Evolutionary conservation across 2,888 invertebrate genomes (phyloP).

Genomic region (Acanthoscelides obtectus): DNA sequence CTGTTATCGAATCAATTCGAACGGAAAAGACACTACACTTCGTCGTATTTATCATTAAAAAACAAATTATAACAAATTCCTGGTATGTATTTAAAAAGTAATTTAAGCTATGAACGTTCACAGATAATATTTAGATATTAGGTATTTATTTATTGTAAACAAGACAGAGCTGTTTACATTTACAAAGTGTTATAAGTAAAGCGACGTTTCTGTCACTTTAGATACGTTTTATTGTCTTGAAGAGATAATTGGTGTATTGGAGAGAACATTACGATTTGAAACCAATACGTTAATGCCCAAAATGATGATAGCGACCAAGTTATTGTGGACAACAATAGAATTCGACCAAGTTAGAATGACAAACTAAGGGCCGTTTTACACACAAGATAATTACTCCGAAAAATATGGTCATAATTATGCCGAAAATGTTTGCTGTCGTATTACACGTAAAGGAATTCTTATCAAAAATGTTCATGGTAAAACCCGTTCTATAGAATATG

Average conservation of each 20-base stretch:
- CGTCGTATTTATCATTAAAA: not conserved
- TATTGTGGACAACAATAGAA: too few species aligned
- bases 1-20: not conserved
- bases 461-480: too few species aligned
- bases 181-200: not conserved
- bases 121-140: not conserved
- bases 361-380: too few species aligned
- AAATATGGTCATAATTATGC: too few species aligned
- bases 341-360: too few species aligned
- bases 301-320: too few species aligned
- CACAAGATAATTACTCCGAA: too few species aligned
- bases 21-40: not conserved
- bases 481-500: too few species aligned
- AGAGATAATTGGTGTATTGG: not conserved
- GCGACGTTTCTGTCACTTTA: not conserved
- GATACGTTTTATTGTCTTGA: not conserved
- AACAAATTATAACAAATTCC: constrained; percentile 10
- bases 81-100: constrained; percentile 13
- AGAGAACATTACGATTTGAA: not conserved
- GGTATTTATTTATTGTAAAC: not conserved
- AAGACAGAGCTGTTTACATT: not conserved
- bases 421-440: too few species aligned
- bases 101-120: constrained; percentile 5
- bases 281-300: not conserved
- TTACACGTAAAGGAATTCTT: too few species aligned